A percentile compares a stretch with the other conserved stretches of the same genome.
Conservation (phyloP, 2,113 vertebrate species). For the Tachuris rubrigastra region DNA sequence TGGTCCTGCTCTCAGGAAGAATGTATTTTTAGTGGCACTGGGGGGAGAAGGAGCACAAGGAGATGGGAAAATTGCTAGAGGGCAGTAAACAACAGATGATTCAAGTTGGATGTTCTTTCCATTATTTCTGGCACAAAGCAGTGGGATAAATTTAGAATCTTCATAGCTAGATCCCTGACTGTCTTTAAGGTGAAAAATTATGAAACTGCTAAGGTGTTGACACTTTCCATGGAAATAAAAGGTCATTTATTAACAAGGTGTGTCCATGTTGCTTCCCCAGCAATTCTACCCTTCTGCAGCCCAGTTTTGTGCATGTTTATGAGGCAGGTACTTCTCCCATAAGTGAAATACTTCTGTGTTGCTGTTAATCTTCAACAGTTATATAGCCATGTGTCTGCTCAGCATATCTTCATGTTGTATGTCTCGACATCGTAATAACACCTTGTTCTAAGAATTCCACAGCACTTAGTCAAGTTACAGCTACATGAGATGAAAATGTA, state of each 20-base stretch:
- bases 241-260: neutral
- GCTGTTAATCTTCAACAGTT: neutral
- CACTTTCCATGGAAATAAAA: neutral
- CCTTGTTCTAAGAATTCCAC: neutral
- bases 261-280: neutral
- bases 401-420: neutral
- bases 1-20: neutral
- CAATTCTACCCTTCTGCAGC: neutral
- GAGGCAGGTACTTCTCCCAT: neutral
- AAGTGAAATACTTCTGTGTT: neutral
- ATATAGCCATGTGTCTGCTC: neutral
- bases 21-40: neutral
- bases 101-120: neutral
- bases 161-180: neutral
- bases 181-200: neutral
- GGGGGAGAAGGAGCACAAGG: neutral
- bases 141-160: neutral
- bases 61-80: neutral
- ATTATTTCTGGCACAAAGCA: neutral
- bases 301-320: neutral
- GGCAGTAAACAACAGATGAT: neutral
- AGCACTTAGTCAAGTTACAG: neutral
- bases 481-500: neutral
- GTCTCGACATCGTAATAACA: neutral
- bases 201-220: neutral